phyloP scores from a whole-genome alignment of 2,888 invertebrate genomes.

The Margaritifera margaritifera region DNA sequence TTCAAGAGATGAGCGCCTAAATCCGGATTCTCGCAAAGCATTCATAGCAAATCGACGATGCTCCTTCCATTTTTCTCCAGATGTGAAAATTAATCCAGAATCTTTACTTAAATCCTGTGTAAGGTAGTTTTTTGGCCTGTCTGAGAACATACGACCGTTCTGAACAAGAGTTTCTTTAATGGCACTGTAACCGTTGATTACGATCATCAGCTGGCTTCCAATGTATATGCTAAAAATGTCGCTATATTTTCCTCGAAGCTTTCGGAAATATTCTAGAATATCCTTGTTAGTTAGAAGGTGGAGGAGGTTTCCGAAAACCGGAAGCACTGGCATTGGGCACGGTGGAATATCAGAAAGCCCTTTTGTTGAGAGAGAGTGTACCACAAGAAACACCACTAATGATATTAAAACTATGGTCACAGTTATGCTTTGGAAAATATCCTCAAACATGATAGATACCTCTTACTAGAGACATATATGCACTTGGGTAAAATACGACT shows the following conservation, averaged over 20 bases:
- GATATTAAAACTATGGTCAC: no score
- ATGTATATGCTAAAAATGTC: slow-evolving; percentile 22
- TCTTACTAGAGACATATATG: no score
- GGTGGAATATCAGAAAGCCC: no score
- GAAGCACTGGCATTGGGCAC: no score
- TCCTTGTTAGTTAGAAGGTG: slow-evolving; percentile 9
- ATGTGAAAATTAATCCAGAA: slow-evolving; percentile 32
- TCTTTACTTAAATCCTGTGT: slow-evolving; percentile 1
- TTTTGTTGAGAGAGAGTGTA: no score
- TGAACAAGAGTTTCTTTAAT: slow-evolving; percentile 14
- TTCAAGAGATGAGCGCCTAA: slow-evolving; percentile 41
- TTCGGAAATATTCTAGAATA: slow-evolving; percentile 1
- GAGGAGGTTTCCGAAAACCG: no score
- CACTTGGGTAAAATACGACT: no score
- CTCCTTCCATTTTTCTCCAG: slow-evolving; percentile 37
- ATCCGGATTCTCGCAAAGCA: slow-evolving; percentile 39
- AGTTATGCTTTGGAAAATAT: no score
- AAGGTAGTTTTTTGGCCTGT: slow-evolving; percentile 3
- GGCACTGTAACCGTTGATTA: slow-evolving; percentile 15
- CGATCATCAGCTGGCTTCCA: slow-evolving; percentile 10
- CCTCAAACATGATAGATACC: no score
- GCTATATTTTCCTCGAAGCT: slow-evolving; percentile 12
- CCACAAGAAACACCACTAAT: no score
- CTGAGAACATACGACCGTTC: slow-evolving; percentile 13
- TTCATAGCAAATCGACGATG: slow-evolving; percentile 38